Conservation (phyloP, 1,140 invertebrate species). For the Gonioctena quinquepunctata region DNA sequence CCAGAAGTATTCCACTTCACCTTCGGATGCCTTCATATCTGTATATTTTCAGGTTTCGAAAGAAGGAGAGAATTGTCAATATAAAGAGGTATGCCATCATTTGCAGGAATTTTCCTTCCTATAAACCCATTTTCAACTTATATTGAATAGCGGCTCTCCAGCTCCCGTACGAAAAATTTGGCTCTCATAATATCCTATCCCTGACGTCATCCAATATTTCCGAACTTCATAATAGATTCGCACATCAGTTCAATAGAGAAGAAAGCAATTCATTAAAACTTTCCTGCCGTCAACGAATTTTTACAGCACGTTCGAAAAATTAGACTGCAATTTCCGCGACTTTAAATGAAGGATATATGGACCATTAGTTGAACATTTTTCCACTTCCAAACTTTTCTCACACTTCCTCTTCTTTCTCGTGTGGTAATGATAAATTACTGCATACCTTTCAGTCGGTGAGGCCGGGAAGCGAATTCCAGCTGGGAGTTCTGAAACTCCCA, state of each 20-base stretch:
- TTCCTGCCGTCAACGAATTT: not conserved
- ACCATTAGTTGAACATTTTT: slow-evolving; percentile 21
- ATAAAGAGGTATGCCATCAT: too few species aligned
- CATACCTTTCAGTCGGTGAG: slow-evolving; percentile 14
- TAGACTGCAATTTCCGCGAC: slow-evolving; percentile 11
- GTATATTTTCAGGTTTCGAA: too few species aligned
- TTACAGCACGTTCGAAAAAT: not conserved
- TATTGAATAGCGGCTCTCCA: too few species aligned
- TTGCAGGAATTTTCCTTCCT: too few species aligned
- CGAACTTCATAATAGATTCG: slow-evolving; percentile 5
- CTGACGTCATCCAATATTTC: not conserved
- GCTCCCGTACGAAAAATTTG: too few species aligned
- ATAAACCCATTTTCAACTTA: too few species aligned
- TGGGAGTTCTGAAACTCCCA: slow-evolving; percentile 7
- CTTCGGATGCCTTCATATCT: too few species aligned
- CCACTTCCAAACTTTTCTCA: slow-evolving; percentile 19
- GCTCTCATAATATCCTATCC: not conserved
- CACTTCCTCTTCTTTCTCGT: slow-evolving; percentile 13
- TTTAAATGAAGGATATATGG: slow-evolving; percentile 23
- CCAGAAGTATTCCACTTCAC: too few species aligned
- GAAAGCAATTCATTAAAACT: slow-evolving; percentile 20
- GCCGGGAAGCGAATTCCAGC: slow-evolving; percentile 14
- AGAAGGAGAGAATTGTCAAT: too few species aligned
- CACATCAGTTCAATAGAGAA: slow-evolving; percentile 2
- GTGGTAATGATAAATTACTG: slow-evolving; percentile 22